Conservation (phyloP, 2,113 vertebrate species). For the Psephotus haematonotus region DNA sequence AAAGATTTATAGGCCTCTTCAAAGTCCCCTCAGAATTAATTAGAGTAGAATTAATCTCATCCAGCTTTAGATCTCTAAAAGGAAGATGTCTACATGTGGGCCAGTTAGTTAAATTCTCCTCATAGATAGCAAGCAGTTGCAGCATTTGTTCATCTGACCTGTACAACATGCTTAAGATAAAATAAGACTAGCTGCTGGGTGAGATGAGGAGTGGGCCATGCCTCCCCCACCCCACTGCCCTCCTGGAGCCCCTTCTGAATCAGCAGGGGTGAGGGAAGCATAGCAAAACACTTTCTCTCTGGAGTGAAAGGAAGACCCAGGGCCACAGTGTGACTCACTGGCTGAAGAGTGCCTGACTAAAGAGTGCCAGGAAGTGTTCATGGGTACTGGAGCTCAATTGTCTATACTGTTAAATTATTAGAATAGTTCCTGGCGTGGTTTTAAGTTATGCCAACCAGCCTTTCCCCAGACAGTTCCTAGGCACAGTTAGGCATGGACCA, state of each 20-base stretch:
- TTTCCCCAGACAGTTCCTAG: conserved; percentile 26
- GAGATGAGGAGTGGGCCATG: not conserved
- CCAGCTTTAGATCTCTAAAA: not conserved
- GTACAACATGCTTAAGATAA: not conserved
- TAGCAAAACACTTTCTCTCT: not conserved
- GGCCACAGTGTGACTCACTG: conserved; percentile 24
- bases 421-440: conserved; percentile 37
- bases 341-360: not conserved
- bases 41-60: not conserved
- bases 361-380: conserved; percentile 42
- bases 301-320: conserved; percentile 20
- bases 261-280: not conserved
- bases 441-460: not conserved
- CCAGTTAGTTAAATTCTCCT: not conserved
- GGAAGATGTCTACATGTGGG: not conserved
- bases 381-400: conserved; percentile 40
- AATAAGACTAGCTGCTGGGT: not conserved
- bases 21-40: not conserved
- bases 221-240: not conserved
- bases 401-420: conserved; percentile 51
- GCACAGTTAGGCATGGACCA: not conserved
- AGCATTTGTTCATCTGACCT: not conserved
- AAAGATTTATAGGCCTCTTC: not conserved
- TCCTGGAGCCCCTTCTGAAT: not conserved
- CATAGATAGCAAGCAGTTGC: not conserved